Evolutionary conservation across 2,888 invertebrate genomes (phyloP).

Genomic region (Tolmerus cingulatus): DNA sequence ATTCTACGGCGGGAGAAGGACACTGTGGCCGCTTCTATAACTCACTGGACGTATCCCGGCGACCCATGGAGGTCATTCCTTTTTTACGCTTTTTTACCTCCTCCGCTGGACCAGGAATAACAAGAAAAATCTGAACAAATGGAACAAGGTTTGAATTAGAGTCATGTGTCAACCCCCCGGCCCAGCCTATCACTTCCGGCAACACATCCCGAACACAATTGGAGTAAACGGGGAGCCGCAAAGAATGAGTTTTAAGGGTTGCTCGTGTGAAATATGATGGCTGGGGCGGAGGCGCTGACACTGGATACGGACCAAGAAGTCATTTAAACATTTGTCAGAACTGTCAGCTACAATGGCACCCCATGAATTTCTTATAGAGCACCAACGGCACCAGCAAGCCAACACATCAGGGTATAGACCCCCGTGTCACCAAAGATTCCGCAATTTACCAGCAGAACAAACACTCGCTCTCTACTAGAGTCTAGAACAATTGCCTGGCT

Average conservation of each 20-base stretch:
- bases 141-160: slow-evolving; percentile 37
- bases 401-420: slow-evolving; percentile 11
- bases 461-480: background rate
- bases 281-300: slow-evolving; percentile 35
- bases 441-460: slow-evolving; percentile 30
- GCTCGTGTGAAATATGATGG: slow-evolving; percentile 42
- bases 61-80: background rate
- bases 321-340: slow-evolving; percentile 56
- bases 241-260: slow-evolving; percentile 36
- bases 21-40: background rate
- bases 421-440: slow-evolving; percentile 44
- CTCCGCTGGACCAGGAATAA: background rate
- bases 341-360: slow-evolving; percentile 55
- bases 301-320: slow-evolving; percentile 47
- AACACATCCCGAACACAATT: slow-evolving; percentile 37
- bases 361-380: slow-evolving; percentile 52
- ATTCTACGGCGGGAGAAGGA: background rate
- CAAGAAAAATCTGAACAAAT: slow-evolving; percentile 36
- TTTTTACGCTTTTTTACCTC: slow-evolving; percentile 11
- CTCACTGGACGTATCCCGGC: background rate
- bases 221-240: slow-evolving; percentile 27
- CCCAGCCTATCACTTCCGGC: slow-evolving; percentile 9
- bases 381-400: slow-evolving; percentile 29
- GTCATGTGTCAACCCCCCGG: slow-evolving; percentile 30
- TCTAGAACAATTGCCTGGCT: slow-evolving; percentile 1